Evolutionary conservation across 1,140 invertebrate species (phyloP).

Genomic region (Bombus pyrosoma): DNA sequence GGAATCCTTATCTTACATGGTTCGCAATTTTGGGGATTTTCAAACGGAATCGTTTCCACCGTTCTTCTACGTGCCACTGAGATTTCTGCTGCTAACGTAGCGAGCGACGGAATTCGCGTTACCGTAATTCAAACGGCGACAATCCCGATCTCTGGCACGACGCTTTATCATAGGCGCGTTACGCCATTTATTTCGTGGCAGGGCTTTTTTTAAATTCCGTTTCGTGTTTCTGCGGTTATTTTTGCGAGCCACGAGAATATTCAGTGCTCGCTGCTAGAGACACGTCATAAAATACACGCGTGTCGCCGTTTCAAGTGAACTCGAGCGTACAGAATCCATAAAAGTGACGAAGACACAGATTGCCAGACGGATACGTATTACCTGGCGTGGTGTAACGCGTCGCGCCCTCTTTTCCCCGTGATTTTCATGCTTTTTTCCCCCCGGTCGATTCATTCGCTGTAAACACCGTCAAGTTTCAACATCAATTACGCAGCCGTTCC

Average conservation of each 20-base stretch:
- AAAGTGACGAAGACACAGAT: constrained; percentile 54
- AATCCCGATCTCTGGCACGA: constrained; percentile 40
- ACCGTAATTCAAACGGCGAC: constrained; percentile 47
- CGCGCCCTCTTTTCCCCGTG: neutral
- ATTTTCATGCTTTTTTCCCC: neutral
- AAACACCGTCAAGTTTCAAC: constrained; percentile 22
- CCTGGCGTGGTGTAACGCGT: neutral
- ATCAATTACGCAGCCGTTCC: constrained; percentile 26
- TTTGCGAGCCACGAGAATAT: constrained; percentile 18
- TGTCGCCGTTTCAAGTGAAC: constrained; percentile 51
- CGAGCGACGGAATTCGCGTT: constrained; percentile 20
- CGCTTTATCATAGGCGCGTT: constrained; percentile 43
- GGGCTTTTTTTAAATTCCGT: constrained; percentile 34
- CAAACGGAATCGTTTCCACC: neutral
- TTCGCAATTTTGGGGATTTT: neutral
- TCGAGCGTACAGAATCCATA: constrained; percentile 49
- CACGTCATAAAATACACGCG: constrained; percentile 53
- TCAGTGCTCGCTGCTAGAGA: constrained; percentile 36
- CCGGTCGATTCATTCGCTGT: constrained; percentile 11
- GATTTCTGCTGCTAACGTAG: constrained; percentile 9
- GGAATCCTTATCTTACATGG: neutral
- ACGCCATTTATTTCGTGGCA: constrained; percentile 42
- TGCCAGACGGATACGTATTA: constrained; percentile 40
- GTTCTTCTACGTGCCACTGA: neutral
- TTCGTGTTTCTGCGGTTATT: constrained; percentile 45